A percentile compares a stretch with the other conserved stretches of the same genome.
phyloP scores from a whole-genome alignment of 1,140 invertebrate genomes.

The Apis laboriosa region DNA sequence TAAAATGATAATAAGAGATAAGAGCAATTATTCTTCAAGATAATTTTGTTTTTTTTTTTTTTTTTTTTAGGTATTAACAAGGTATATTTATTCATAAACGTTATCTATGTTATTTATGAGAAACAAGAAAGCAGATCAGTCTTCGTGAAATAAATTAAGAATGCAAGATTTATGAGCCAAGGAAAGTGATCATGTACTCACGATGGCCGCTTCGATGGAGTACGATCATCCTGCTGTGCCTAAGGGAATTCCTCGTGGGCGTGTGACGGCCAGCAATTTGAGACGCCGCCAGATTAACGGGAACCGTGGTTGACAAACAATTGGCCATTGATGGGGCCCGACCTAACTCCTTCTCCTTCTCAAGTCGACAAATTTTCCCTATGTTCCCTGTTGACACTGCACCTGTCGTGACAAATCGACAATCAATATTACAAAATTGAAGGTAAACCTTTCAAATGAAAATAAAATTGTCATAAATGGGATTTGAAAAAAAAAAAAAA shows the following conservation, averaged over 20 bases:
- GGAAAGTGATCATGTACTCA: slow-evolving; percentile 69
- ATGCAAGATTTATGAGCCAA: slow-evolving; percentile 15
- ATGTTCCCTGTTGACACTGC: slow-evolving; percentile 74
- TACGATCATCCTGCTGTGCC: slow-evolving; percentile 87
- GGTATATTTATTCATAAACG: too few relatives aligned
- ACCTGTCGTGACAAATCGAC: slow-evolving; percentile 51
- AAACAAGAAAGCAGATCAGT: not conserved
- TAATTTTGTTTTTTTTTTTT: too few relatives aligned
- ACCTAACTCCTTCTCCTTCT: slow-evolving; percentile 74
- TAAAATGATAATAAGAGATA: too few relatives aligned
- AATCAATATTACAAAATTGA: too few relatives aligned
- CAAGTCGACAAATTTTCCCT: slow-evolving; percentile 66
- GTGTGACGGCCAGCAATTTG: slow-evolving; percentile 85
- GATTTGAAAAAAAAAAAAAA: too few relatives aligned
- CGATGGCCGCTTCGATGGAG: slow-evolving; percentile 82
- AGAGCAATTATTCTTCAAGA: too few relatives aligned
- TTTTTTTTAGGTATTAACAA: too few relatives aligned
- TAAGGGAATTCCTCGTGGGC: slow-evolving; percentile 86
- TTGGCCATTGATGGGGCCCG: slow-evolving; percentile 81
- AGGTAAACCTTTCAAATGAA: not conserved
- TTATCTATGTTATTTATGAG: not conserved
- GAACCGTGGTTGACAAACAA: slow-evolving; percentile 85
- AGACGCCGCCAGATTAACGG: slow-evolving; percentile 84
- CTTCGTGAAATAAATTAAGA: not conserved
- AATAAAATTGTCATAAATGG: not conserved